Evolutionary conservation across 2,113 vertebrate species (phyloP).

Genomic region (Columba janthina): DNA sequence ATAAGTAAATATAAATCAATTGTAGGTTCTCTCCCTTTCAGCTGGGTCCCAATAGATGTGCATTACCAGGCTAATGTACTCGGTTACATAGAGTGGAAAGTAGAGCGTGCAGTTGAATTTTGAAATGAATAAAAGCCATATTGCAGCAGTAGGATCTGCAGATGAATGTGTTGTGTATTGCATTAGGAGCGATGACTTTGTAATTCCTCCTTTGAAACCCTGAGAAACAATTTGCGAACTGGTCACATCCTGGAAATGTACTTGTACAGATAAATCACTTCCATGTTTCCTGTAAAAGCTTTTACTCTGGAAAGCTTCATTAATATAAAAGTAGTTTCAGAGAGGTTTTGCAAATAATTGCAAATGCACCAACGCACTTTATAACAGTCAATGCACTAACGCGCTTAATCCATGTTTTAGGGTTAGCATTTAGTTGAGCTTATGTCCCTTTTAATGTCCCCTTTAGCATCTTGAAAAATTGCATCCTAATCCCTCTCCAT

Average conservation of each 20-base stretch:
- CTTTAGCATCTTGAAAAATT: constrained; percentile 34
- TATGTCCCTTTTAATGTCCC: constrained; percentile 11
- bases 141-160: neutral
- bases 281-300: neutral
- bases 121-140: neutral
- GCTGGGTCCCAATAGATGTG: neutral
- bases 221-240: neutral
- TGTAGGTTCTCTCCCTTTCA: neutral
- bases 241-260: neutral
- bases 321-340: neutral
- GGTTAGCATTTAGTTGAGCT: constrained; percentile 4
- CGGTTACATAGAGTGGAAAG: neutral
- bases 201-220: neutral
- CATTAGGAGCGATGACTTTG: neutral
- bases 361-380: neutral
- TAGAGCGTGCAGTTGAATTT: neutral
- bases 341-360: neutral
- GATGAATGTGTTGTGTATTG: neutral
- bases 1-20: neutral
- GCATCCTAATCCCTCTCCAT: constrained; percentile 10
- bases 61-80: neutral
- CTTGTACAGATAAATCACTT: neutral
- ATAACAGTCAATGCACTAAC: neutral
- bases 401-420: neutral
- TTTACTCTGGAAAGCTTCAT: neutral